Evolutionary conservation across 2,888 invertebrate species (phyloP).

Genomic region (Ganaspis brasiliensis): DNA sequence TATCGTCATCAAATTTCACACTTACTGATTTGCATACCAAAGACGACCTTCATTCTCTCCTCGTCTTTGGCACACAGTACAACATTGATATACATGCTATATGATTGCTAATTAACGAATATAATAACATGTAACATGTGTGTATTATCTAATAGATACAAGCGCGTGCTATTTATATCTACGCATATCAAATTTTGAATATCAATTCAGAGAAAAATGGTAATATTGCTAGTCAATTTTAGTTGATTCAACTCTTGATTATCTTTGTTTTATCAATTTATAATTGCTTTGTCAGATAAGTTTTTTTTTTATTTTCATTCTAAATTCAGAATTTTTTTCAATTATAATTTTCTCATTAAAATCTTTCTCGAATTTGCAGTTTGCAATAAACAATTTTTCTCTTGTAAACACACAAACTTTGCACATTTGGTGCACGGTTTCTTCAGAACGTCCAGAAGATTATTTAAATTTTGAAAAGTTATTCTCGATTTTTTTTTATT

Average conservation of each 20-base stretch:
- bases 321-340: too few species aligned
- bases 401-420: not conserved
- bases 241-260: not conserved
- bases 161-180: conserved; percentile 27
- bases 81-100: conserved; percentile 25
- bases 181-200: not conserved
- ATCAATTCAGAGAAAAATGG: conserved; percentile 7
- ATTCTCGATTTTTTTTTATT: not conserved
- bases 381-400: not conserved
- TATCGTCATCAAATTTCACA: conserved; percentile 20
- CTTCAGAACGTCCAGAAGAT: conserved; percentile 15
- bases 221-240: not conserved
- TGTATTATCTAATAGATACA: conserved; percentile 23
- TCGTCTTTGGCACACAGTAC: conserved; percentile 24
- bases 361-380: not conserved
- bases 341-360: too few species aligned
- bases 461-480: not conserved
- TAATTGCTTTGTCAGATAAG: too few species aligned
- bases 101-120: conserved; percentile 30
- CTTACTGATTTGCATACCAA: conserved; percentile 10
- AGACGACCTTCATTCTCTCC: conserved; percentile 1
- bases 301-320: too few species aligned
- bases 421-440: not conserved
- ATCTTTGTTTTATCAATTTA: not conserved
- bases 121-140: conserved; percentile 37